Percentiles rank a stretch among this genome's conserved stretches.
These are phyloP conservation scores for Sipha flava DNA, from an alignment of 1,140 invertebrate genomes.

Conservation along the genomic window DNA sequence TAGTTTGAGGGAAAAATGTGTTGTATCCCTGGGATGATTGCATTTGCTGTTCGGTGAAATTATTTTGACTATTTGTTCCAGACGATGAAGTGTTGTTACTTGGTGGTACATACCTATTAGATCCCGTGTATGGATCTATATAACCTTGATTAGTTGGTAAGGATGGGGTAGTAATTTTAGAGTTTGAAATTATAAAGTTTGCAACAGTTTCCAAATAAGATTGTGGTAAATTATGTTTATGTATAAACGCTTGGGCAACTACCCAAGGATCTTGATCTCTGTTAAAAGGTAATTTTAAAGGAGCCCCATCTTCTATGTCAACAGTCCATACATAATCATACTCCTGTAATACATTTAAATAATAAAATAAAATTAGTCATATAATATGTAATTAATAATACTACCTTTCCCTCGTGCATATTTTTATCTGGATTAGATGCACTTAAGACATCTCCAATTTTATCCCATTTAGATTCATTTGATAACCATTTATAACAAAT, in stretches of 20 bases:
- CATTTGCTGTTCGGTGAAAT: conserved; percentile 51
- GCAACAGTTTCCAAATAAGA: conserved; percentile 87
- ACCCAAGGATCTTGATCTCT: conserved; percentile 56
- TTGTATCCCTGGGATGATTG: conserved; percentile 33
- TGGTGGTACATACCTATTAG: conserved; percentile 60
- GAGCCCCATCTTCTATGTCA: conserved; percentile 81
- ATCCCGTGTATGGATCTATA: conserved; percentile 74
- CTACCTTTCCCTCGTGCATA: conserved; percentile 66
- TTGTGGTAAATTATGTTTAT: conserved; percentile 70
- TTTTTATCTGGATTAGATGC: conserved; percentile 45
- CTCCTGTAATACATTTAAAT: conserved; percentile 48
- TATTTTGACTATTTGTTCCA: conserved; percentile 46
- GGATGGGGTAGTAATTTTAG: conserved; percentile 41
- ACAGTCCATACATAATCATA: conserved; percentile 95
- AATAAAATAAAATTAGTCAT: background rate
- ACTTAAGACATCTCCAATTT: conserved; percentile 84
- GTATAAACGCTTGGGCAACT: conserved; percentile 57
- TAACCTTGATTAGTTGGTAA: conserved; percentile 46
- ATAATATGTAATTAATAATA: background rate
- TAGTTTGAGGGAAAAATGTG: conserved; percentile 35
- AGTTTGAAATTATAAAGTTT: conserved; percentile 88
- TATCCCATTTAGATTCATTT: conserved; percentile 63
- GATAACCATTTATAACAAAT: conserved; percentile 73
- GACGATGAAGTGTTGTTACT: conserved; percentile 33
- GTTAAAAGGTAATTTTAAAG: conserved; percentile 88